Evolutionary conservation across 2,888 invertebrate species (phyloP).

Genomic region (Pardosa pseudoannulata): DNA sequence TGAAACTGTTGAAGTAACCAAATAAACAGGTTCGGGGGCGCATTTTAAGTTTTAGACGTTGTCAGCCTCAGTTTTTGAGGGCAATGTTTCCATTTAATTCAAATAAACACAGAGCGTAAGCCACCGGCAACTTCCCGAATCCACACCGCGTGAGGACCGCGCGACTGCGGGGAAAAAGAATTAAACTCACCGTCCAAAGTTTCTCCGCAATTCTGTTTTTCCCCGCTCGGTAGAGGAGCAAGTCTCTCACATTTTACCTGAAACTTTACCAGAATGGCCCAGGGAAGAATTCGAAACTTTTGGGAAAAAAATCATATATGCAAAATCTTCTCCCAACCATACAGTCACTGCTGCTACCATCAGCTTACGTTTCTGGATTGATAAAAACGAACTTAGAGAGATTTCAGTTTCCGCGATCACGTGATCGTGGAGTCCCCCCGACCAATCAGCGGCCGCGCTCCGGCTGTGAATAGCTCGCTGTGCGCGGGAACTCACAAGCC

Average conservation of each 20-base stretch:
- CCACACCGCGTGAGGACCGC: slow-evolving; percentile 18
- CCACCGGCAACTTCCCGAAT: slow-evolving; percentile 10
- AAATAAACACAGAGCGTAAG: not conserved
- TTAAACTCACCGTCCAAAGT: slow-evolving; percentile 53
- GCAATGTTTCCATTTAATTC: not conserved
- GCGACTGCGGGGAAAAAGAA: slow-evolving; percentile 48
- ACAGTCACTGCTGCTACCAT: slow-evolving; percentile 17
- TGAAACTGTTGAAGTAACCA: no score
- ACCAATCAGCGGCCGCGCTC: slow-evolving; percentile 57
- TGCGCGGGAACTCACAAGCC: slow-evolving; percentile 56
- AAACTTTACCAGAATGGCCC: not conserved
- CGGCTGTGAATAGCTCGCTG: slow-evolving; percentile 61
- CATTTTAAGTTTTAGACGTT: not conserved
- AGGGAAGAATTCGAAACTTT: not conserved
- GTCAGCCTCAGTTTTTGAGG: not conserved
- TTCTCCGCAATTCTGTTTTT: not conserved
- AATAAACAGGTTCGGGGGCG: not conserved
- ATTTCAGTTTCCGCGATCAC: slow-evolving; percentile 66
- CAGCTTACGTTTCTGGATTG: slow-evolving; percentile 69
- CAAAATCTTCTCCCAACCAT: slow-evolving; percentile 5
- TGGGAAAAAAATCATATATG: not conserved
- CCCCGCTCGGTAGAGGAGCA: not conserved
- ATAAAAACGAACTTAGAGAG: slow-evolving; percentile 59
- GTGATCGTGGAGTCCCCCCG: slow-evolving; percentile 30
- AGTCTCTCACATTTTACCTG: slow-evolving; percentile 28